Evolutionary conservation across 2,888 invertebrate species (phyloP).

Genomic region (Coleophora flavipennella): DNA sequence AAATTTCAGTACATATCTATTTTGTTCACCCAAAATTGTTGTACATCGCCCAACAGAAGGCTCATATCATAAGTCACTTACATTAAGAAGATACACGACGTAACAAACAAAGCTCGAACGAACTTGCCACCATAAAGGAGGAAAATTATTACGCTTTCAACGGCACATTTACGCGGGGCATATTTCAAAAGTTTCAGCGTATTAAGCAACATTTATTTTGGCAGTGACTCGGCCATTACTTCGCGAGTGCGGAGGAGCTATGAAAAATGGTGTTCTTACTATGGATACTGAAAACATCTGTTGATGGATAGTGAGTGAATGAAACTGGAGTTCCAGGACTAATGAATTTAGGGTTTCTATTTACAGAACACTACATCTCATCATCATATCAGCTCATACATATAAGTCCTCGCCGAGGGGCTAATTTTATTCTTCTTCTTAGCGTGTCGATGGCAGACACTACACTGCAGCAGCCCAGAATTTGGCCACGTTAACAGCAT

Average conservation of each 20-base stretch:
- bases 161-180: constrained; percentile 67
- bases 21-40: too few species aligned
- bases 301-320: not conserved
- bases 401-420: too few species aligned
- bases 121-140: constrained; percentile 60
- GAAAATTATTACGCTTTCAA: constrained; percentile 68
- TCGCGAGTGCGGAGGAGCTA: constrained; percentile 37
- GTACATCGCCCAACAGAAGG: too few species aligned
- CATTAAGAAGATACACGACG: constrained; percentile 30
- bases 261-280: constrained; percentile 45
- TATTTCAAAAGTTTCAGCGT: constrained; percentile 71
- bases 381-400: too few species aligned
- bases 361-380: too few species aligned
- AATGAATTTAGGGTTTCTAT: too few species aligned
- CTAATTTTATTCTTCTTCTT: too few species aligned
- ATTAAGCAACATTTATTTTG: constrained; percentile 73
- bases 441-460: too few species aligned
- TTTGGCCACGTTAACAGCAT: too few species aligned
- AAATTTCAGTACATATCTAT: too few species aligned
- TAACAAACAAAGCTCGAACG: constrained; percentile 40
- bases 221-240: constrained; percentile 66
- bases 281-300: constrained; percentile 8
- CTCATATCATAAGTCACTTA: not conserved
- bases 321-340: too few species aligned
- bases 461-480: too few species aligned